A percentile compares a stretch with the other conserved stretches of the same genome.
These are phyloP conservation scores for Chamaetylas fuelleborni DNA, from an alignment of 2,113 vertebrate species.

Conservation along the genomic window DNA sequence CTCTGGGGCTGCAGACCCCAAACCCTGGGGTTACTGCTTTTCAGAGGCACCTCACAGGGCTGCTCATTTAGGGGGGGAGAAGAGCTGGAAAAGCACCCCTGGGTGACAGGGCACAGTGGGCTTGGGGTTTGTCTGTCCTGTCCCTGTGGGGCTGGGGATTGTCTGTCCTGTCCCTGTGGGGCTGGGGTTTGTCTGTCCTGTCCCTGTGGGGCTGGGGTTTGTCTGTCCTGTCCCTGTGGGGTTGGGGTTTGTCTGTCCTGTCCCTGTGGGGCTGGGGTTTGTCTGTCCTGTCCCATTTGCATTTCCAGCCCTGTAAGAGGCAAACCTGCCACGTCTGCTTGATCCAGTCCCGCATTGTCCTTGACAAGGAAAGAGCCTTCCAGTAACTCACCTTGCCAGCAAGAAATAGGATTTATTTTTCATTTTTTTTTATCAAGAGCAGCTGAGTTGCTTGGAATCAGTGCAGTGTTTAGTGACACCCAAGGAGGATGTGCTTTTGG, in stretches of 20 bases:
- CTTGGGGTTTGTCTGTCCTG: no score
- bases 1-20: neutral
- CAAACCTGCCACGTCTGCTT: conserved; percentile 22
- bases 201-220: neutral
- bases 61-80: neutral
- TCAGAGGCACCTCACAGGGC: accelerated
- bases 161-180: neutral
- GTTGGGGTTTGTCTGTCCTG: no score
- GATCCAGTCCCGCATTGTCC: conserved; percentile 23
- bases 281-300: neutral
- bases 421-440: neutral
- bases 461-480: neutral
- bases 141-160: neutral
- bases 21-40: accelerated
- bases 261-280: neutral
- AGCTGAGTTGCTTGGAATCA: neutral
- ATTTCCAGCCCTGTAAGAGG: neutral
- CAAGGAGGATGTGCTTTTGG: neutral
- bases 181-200: no score
- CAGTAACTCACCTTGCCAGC: conserved; percentile 31
- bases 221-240: no score
- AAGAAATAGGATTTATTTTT: neutral
- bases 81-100: neutral
- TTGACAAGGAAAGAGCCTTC: conserved; percentile 21
- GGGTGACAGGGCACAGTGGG: neutral